Percentiles rank a stretch among this genome's conserved stretches.
Evolutionary conservation across 2,797 vertebrate genomes (phyloP).

Genomic region (Anomalospiza imberbis): DNA sequence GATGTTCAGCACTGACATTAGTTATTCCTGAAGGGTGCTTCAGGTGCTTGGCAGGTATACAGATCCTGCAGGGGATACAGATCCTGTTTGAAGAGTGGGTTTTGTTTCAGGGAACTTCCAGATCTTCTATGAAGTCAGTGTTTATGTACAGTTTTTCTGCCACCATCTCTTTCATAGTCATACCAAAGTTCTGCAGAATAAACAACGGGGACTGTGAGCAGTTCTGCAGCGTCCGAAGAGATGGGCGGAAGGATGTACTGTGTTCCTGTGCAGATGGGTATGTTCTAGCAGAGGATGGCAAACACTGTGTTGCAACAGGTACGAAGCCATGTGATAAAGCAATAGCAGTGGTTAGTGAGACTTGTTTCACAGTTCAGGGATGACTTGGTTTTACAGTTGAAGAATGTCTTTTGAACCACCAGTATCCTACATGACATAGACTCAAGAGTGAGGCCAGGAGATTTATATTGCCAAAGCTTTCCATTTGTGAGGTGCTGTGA

Average conservation of each 20-base stretch:
- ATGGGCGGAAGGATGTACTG: slow-evolving; percentile 6
- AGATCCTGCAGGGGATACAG: background rate
- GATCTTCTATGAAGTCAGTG: background rate
- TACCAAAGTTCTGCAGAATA: slow-evolving; percentile 81
- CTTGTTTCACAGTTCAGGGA: background rate
- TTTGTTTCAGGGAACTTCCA: background rate
- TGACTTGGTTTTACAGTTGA: background rate
- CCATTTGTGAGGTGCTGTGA: background rate
- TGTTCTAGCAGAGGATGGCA: slow-evolving; percentile 73
- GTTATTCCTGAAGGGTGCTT: background rate
- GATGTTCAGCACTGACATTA: background rate
- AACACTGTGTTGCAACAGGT: slow-evolving; percentile 83
- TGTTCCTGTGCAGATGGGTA: slow-evolving; percentile 87
- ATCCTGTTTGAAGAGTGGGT: background rate
- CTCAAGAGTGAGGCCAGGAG: background rate
- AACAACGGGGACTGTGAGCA: slow-evolving; percentile 89
- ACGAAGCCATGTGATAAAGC: background rate
- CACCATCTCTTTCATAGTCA: slow-evolving; percentile 64
- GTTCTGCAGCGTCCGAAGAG: slow-evolving; percentile 76
- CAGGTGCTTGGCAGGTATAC: background rate
- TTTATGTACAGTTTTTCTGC: background rate
- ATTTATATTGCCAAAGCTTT: background rate
- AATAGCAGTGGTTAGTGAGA: background rate
- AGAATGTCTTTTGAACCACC: background rate
- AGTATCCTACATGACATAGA: background rate